A percentile compares a stretch with the other conserved stretches of the same genome.
phyloP scores from a whole-genome alignment of 2,888 invertebrate species.

The Bedellia somnulentella region DNA sequence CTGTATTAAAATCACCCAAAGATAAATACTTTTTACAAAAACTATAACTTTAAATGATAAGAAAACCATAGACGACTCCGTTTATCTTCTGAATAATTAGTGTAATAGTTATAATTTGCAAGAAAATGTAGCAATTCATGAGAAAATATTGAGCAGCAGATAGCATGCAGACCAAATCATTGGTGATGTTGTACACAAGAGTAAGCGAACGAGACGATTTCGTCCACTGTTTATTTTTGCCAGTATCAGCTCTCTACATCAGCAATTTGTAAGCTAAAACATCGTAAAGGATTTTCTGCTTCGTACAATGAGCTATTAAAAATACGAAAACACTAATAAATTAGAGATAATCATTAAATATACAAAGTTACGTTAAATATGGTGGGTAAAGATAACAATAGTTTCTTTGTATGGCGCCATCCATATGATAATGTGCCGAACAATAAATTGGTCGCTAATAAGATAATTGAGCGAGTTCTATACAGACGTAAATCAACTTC shows the following conservation, averaged over 20 bases:
- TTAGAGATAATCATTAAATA: slow-evolving; percentile 1
- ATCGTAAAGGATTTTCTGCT: too few relatives aligned
- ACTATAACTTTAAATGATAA: too few relatives aligned
- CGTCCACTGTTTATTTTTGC: too few relatives aligned
- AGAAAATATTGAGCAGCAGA: slow-evolving; percentile 59
- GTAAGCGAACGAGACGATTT: too few relatives aligned
- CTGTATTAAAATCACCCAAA: too few relatives aligned
- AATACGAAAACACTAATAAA: slow-evolving; percentile 5
- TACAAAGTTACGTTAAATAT: too few relatives aligned
- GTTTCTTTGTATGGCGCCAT: slow-evolving; percentile 20
- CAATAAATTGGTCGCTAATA: slow-evolving; percentile 57
- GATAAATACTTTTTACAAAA: too few relatives aligned
- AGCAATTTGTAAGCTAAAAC: too few relatives aligned
- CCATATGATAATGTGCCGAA: slow-evolving; percentile 53
- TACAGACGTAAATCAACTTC: slow-evolving; percentile 54
- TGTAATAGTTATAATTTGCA: slow-evolving; percentile 46
- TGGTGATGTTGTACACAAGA: slow-evolving; percentile 26
- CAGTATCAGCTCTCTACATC: too few relatives aligned
- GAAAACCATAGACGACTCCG: too few relatives aligned
- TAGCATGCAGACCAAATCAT: slow-evolving; percentile 55
- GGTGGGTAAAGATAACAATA: too few relatives aligned
- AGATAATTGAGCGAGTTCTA: slow-evolving; percentile 53
- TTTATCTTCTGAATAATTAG: background rate
- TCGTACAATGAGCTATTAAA: background rate
- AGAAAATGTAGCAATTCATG: slow-evolving; percentile 57